Evolutionary conservation across 2,113 vertebrate genomes (phyloP).

Genomic region (Pelecanoides urinatrix): DNA sequence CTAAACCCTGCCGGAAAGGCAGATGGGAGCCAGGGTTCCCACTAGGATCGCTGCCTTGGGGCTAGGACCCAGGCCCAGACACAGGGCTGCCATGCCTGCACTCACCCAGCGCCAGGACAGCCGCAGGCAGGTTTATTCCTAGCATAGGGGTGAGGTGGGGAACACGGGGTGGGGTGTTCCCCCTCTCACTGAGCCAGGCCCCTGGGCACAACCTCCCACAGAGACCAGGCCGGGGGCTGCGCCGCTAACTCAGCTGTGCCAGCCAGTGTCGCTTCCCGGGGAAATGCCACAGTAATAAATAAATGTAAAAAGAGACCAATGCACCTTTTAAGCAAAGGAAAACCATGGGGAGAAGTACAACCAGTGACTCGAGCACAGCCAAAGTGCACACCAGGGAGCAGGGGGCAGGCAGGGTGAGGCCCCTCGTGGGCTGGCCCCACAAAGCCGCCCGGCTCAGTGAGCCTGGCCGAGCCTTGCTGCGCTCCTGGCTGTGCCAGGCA

Average conservation of each 20-base stretch:
- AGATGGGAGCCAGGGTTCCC: neutral
- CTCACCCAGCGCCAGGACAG: neutral
- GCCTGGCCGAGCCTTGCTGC: neutral
- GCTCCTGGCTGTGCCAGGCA: neutral
- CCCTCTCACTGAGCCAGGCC: neutral
- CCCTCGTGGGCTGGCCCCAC: neutral
- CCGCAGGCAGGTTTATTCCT: neutral
- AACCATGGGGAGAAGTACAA: conserved; percentile 66
- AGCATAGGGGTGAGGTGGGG: neutral
- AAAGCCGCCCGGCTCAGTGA: accelerated
- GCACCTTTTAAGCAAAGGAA: conserved; percentile 82
- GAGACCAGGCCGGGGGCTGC: neutral
- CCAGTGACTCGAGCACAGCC: conserved; percentile 48
- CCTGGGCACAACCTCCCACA: neutral
- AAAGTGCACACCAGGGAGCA: neutral
- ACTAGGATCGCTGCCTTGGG: neutral
- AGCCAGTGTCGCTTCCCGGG: conserved; percentile 55
- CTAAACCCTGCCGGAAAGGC: neutral
- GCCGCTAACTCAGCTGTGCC: neutral
- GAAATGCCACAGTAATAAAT: conserved; percentile 78
- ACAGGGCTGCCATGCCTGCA: neutral
- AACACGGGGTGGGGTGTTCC: neutral
- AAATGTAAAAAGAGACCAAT: conserved; percentile 79
- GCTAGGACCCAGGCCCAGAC: neutral
- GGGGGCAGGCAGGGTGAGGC: neutral